Base-by-base conservation (phyloP, 2,888 invertebrate genomes). In the Ophioninae sp. region DNA sequence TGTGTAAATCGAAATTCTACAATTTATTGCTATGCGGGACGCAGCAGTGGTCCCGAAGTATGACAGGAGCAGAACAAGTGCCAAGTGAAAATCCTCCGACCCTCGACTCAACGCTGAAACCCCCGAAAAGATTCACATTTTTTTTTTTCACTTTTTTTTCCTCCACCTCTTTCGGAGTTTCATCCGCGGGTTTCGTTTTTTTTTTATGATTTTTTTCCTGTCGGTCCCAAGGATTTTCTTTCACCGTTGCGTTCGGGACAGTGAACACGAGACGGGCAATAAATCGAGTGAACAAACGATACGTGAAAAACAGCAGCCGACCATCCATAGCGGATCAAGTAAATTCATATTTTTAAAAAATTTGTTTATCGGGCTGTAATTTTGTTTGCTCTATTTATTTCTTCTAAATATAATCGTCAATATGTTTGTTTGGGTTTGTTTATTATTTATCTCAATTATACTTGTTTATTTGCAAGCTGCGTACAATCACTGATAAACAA, bases 51-150 rank as follows among this genome's bases (percentile, higher is more conserved):
- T 79, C 79, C 72, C 59, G 61, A 74, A 76, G 62, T 75, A 72
- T 79, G 75, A 82, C 70, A 79, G 75, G 79, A 80, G 76, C 30
- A 59, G 59, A 57, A 74, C 79, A 83, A 83, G 83, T 83, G 83
- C 72, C 72, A 62, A 50, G 70, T 75, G 57, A 70, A 62, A 67
- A 79, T 62, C 41, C 83, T 67, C 65, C 37, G 79, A 83, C 79
- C 82, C 79, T 76, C 62, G 23, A 20, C 44, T 69, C 44, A 72
- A 79, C 57, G 44, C 76, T 67, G 20, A 76, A 72, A 76, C 79
- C 80, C 79, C 41, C 61, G 39, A 74, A 67, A 67, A 82, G 72
- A 69, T 79, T 68, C 68, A 57, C 57, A 41, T 79, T 8, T n/a
- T 68, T 73, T 79, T 79, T 79, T 72, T 56, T 59, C 75, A 72